Percentiles rank a stretch among this genome's conserved stretches.
These are phyloP conservation scores for Agraylea sexmaculata DNA, from an alignment of 1,140 invertebrate species.

Conservation along the genomic window DNA sequence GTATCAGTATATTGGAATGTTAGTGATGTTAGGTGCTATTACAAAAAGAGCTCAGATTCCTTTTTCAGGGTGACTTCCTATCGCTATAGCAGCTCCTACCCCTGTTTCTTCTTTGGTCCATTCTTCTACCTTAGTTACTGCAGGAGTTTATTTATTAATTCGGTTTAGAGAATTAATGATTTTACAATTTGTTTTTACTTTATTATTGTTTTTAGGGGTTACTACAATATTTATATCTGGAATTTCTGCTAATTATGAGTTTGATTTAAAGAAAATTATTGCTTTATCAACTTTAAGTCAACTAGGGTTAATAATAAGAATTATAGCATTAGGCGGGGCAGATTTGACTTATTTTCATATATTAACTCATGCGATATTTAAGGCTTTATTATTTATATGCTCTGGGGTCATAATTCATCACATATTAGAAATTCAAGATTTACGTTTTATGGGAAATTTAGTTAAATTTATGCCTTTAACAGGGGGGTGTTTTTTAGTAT, in stretches of 20 bases:
- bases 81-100: constrained; percentile 56
- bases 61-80: constrained; percentile 54
- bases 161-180: constrained; percentile 40
- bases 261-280: constrained; percentile 60
- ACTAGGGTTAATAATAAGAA: constrained; percentile 52
- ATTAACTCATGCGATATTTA: constrained; percentile 51
- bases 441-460: constrained; percentile 42
- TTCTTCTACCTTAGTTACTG: constrained; percentile 62
- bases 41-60: constrained; percentile 65
- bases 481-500: constrained; percentile 36
- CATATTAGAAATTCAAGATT: constrained; percentile 47
- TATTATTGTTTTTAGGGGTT: constrained; percentile 36
- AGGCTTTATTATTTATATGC: constrained; percentile 51
- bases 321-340: constrained; percentile 28
- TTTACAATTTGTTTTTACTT: constrained; percentile 24
- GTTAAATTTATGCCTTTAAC: constrained; percentile 32
- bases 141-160: constrained; percentile 59
- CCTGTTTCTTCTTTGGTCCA: constrained; percentile 60
- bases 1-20: constrained; percentile 33
- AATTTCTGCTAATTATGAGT: constrained; percentile 45
- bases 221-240: constrained; percentile 50
- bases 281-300: constrained; percentile 59
- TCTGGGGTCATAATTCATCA: constrained; percentile 48
- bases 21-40: constrained; percentile 45
- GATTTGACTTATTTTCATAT: constrained; percentile 45